Evolutionary conservation across 53 echinoderm and acorn worm genomes (phyloP).

Genomic region (Antedon mediterranea): DNA sequence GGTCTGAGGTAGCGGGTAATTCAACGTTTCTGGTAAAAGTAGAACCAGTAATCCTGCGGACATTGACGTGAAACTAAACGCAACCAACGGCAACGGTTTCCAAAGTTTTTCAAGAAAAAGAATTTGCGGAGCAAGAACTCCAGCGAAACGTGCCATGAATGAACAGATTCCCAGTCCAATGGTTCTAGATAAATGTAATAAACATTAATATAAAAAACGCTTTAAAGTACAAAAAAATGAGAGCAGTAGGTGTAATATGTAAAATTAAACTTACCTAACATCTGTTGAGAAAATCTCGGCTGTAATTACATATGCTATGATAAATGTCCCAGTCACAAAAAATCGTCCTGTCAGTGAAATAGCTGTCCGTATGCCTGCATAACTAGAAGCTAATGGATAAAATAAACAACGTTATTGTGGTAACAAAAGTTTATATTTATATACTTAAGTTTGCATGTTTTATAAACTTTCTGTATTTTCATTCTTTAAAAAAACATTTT

Average conservation of each 20-base stretch:
- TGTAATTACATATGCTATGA: neutral
- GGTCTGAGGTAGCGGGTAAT: neutral
- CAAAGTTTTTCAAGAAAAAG: neutral
- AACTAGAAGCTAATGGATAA: neutral
- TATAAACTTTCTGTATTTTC: too few relatives aligned
- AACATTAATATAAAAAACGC: too few relatives aligned
- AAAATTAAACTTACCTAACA: neutral
- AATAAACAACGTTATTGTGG: neutral
- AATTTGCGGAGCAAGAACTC: neutral
- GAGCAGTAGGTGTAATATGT: too few relatives aligned
- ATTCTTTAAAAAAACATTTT: too few relatives aligned
- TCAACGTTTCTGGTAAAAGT: neutral
- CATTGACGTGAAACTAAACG: neutral
- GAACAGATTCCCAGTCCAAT: neutral
- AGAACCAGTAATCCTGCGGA: neutral
- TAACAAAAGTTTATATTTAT: neutral
- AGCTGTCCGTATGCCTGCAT: neutral
- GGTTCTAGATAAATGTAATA: neutral
- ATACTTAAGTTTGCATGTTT: too few relatives aligned
- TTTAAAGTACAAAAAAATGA: too few relatives aligned
- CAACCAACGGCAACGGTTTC: neutral
- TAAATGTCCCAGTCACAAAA: neutral
- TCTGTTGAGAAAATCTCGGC: neutral
- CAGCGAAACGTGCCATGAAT: neutral
- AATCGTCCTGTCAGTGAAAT: neutral